These are phyloP conservation scores for Troides aeacus DNA, from an alignment of 2,888 invertebrate species.

Conservation along the genomic window DNA sequence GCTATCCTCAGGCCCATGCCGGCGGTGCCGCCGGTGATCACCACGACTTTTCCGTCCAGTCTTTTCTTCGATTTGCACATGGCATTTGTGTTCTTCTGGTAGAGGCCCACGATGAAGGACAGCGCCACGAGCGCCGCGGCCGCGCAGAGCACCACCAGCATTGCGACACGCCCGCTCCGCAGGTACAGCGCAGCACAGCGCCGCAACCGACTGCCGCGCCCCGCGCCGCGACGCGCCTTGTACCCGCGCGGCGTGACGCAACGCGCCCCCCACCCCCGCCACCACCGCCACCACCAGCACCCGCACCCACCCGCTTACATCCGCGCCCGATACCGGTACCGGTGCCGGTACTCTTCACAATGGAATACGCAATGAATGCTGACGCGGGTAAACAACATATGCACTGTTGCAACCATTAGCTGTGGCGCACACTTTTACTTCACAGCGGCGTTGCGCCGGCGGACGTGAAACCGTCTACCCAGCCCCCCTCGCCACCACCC, in stretches of 20 bases:
- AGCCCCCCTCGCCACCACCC: not conserved
- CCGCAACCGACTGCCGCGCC: not conserved
- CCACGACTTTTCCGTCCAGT: slow-evolving; percentile 59
- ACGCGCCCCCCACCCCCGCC: not conserved
- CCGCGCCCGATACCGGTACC: not conserved
- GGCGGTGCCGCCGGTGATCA: slow-evolving; percentile 67
- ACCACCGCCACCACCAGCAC: not conserved
- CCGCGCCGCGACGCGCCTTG: not conserved
- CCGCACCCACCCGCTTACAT: not conserved
- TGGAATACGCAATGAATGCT: too few relatives aligned
- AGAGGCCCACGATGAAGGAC: slow-evolving; percentile 51
- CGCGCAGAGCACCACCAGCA: slow-evolving; percentile 31
- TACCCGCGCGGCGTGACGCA: not conserved
- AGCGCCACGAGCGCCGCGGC: slow-evolving; percentile 25
- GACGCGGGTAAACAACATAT: too few relatives aligned
- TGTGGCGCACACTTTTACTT: too few relatives aligned
- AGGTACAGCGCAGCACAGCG: not conserved
- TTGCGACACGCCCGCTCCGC: slow-evolving; percentile 7
- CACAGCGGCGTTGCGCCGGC: too few relatives aligned
- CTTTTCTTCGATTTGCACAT: slow-evolving; percentile 64
- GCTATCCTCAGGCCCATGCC: slow-evolving; percentile 71
- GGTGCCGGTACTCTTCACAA: not conserved
- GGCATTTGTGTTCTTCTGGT: slow-evolving; percentile 67
- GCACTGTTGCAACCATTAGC: too few relatives aligned
- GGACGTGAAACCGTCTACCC: not conserved